phyloP scores from a whole-genome alignment of 2,113 vertebrate genomes.

The Pycnonotus jocosus region DNA sequence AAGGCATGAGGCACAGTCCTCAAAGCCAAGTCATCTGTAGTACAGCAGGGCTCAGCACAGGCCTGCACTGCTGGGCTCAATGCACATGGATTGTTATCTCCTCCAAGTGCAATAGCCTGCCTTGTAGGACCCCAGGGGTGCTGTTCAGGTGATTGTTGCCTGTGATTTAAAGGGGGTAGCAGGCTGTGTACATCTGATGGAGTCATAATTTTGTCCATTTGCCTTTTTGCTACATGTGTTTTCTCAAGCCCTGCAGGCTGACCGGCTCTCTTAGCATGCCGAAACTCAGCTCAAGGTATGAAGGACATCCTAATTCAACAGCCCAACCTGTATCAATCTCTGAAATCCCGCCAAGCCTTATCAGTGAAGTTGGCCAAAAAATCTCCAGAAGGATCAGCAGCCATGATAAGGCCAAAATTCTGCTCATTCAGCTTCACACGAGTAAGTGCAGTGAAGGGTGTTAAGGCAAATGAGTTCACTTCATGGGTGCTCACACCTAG shows the following conservation, averaged over 20 bases:
- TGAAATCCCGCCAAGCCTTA: conserved; percentile 65
- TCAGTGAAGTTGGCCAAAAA: conserved; percentile 35
- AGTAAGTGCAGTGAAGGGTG: not conserved
- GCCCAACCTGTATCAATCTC: conserved; percentile 41
- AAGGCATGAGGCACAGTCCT: not conserved
- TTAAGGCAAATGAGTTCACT: conserved; percentile 46
- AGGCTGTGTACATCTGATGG: conserved; percentile 49
- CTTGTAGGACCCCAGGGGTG: not conserved
- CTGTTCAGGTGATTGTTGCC: not conserved
- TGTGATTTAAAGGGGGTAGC: conserved; percentile 26
- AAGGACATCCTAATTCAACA: conserved; percentile 9
- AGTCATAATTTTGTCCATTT: conserved; percentile 50
- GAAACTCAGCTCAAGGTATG: conserved; percentile 37
- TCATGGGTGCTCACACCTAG: conserved; percentile 47
- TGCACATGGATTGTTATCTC: rapidly evolving
- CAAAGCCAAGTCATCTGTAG: not conserved
- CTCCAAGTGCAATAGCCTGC: not conserved
- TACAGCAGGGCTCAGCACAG: not conserved
- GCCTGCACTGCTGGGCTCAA: not conserved
- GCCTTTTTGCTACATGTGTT: not conserved
- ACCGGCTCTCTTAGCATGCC: conserved; percentile 59
- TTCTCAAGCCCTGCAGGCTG: conserved; percentile 51
- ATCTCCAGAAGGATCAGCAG: not conserved
- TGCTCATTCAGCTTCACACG: rapidly evolving
- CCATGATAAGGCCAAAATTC: not conserved